phyloP scores from a whole-genome alignment of 2,888 invertebrate species.

The Graphium colonna region DNA sequence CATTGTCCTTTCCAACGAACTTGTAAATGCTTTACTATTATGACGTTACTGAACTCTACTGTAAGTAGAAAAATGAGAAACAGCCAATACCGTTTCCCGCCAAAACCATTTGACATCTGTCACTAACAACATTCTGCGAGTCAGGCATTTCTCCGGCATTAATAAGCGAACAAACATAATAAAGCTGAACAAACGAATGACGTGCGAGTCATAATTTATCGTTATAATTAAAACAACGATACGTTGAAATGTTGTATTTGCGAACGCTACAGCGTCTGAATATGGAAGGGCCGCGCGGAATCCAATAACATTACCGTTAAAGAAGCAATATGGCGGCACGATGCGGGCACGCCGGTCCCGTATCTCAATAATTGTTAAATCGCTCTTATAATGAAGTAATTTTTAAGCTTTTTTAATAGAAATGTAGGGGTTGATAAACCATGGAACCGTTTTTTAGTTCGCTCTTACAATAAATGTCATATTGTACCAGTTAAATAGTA shows the following conservation, averaged over 20 bases:
- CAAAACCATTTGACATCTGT: background rate
- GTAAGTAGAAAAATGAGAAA: no score
- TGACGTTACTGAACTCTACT: no score
- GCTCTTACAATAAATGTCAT: no score
- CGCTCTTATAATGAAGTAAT: conserved; percentile 9
- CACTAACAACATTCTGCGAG: background rate
- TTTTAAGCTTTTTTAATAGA: conserved; percentile 11
- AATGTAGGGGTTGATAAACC: no score
- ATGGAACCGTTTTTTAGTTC: no score
- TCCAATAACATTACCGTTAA: conserved; percentile 43
- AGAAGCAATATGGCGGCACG: conserved; percentile 45
- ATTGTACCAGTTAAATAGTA: no score
- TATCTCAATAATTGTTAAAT: conserved; percentile 25
- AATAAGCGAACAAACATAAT: background rate
- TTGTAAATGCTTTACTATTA: background rate
- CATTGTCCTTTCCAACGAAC: no score
- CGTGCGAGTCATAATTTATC: conserved; percentile 1
- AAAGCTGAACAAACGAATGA: background rate
- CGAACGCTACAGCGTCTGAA: conserved; percentile 16
- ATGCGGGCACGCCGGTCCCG: conserved; percentile 54
- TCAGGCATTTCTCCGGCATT: background rate
- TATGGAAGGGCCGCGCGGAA: conserved; percentile 28
- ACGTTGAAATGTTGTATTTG: conserved; percentile 9
- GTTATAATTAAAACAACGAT: conserved; percentile 1
- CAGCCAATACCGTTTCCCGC: no score